These are phyloP conservation scores for Microplitis manilae DNA, from an alignment of 2,888 invertebrate genomes.

Conservation along the genomic window DNA sequence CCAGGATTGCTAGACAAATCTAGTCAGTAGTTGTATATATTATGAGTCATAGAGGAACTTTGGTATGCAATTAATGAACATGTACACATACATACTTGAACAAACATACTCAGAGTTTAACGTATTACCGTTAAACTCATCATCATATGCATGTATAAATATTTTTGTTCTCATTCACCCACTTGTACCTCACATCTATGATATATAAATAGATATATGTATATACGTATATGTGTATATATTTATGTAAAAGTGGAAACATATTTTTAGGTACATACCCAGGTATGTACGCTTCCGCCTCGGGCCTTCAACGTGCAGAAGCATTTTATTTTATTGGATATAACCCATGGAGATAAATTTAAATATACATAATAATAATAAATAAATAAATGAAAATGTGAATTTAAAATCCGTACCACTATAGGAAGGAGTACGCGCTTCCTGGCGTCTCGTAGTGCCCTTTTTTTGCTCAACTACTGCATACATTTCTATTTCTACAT, in stretches of 20 bases:
- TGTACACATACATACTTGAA: constrained; percentile 8
- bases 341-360: constrained; percentile 7
- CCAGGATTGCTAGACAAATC: neutral
- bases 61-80: constrained; percentile 26
- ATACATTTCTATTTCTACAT: constrained; percentile 6
- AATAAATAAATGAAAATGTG: constrained; percentile 22
- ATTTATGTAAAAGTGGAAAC: constrained; percentile 13
- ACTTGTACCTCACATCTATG: neutral
- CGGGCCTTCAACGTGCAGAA: constrained; percentile 20
- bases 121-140: constrained; percentile 7
- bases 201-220: neutral
- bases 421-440: constrained; percentile 24
- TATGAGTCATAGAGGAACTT: constrained; percentile 33
- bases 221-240: neutral
- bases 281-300: constrained; percentile 27
- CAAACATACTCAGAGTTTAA: neutral
- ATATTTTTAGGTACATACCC: constrained; percentile 31
- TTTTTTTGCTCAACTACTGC: constrained; percentile 14
- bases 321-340: constrained; percentile 14
- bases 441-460: constrained; percentile 23
- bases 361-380: constrained; percentile 10
- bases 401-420: constrained; percentile 33
- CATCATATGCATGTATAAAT: constrained; percentile 22
- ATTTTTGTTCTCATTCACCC: constrained; percentile 18
- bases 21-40: constrained; percentile 6